These are phyloP conservation scores for Neolamprologus hecqui DNA, from an alignment of 2,113 vertebrate genomes.

Conservation along the genomic window DNA sequence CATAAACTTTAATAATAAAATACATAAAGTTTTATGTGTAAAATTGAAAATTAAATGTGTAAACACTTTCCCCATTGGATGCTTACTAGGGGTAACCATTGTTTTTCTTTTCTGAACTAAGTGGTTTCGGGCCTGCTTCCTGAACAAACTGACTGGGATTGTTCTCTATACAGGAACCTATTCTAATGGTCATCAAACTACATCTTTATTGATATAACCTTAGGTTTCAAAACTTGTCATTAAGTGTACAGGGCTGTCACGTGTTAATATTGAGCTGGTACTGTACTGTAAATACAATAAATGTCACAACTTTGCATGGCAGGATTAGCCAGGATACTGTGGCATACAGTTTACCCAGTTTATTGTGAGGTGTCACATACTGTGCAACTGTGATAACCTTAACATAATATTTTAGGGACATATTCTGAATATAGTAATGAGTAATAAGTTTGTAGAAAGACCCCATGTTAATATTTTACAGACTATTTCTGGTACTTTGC, in stretches of 20 bases:
- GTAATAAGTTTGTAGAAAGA: neutral
- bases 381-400: neutral
- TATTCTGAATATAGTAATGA: neutral
- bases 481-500: neutral
- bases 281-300: neutral
- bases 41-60: neutral
- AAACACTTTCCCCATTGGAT: neutral
- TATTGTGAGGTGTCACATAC: neutral
- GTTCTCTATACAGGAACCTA: neutral
- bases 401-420: neutral
- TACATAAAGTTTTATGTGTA: neutral
- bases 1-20: too few species aligned
- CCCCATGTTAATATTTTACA: neutral
- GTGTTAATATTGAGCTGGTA: neutral
- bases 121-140: neutral
- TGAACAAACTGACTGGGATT: neutral
- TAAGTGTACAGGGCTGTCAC: neutral
- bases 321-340: neutral
- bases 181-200: neutral
- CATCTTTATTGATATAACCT: neutral
- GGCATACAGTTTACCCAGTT: neutral
- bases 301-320: neutral
- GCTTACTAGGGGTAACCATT: neutral
- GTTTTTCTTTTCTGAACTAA: neutral
- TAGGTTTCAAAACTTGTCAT: neutral